Evolutionary conservation across 2,797 vertebrate species (phyloP).

Genomic region (Caiman crocodilus): DNA sequence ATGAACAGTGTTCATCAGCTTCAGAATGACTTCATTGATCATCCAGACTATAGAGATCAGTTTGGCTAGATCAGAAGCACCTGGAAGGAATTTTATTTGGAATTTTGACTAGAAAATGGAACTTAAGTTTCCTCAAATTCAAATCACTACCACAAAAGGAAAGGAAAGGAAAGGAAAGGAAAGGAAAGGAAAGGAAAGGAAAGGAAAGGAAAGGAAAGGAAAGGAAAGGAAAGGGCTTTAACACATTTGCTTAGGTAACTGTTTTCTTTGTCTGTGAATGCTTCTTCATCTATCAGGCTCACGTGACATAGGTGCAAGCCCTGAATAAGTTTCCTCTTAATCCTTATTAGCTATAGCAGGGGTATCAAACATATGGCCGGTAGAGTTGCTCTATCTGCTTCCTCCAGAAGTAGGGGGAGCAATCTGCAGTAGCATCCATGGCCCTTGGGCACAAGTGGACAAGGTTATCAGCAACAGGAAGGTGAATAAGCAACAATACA

Average conservation of each 20-base stretch:
- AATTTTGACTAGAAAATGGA: conserved; percentile 23
- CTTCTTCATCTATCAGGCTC: background rate
- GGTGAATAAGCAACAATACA: too few relatives aligned
- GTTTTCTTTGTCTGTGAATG: background rate
- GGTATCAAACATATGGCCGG: too few relatives aligned
- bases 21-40: conserved; percentile 51
- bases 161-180: background rate
- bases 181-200: background rate
- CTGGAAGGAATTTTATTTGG: background rate
- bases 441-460: too few relatives aligned
- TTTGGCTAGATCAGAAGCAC: conserved; percentile 17
- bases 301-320: background rate
- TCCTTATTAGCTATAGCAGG: background rate
- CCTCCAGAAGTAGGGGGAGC: too few relatives aligned
- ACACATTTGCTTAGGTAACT: background rate
- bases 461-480: too few relatives aligned
- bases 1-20: conserved; percentile 23
- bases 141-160: conserved; percentile 13
- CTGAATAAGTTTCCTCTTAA: background rate
- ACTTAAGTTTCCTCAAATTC: background rate
- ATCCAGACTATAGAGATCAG: conserved; percentile 45
- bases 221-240: too few relatives aligned
- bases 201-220: background rate
- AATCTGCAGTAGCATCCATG: too few relatives aligned
- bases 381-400: too few relatives aligned